Evolutionary conservation across 2,113 vertebrate species (phyloP), one percentile per base, ranked within the genome.

Genomic region (Oryzias woworae): DNA sequence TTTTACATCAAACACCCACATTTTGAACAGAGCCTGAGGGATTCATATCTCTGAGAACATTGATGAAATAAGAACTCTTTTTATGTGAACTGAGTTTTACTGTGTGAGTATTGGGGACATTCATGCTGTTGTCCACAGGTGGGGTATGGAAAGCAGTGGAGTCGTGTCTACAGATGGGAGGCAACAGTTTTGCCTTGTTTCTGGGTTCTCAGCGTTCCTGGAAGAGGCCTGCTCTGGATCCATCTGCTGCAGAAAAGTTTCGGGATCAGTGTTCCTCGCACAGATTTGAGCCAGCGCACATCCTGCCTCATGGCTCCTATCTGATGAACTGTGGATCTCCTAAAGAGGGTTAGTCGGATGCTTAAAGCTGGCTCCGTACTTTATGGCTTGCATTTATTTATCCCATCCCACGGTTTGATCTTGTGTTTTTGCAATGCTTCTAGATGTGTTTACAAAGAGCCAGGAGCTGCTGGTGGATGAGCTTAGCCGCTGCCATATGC

Each of bases 291-390:
- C 75, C 90, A 1, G 66, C 67, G 42, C 85, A 91, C 69, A 91
- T 94, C 61, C 51, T 94, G 28, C 92, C 92, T 10, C 92, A 94
- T 31, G 92, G 92, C 16, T 92, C 92, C 46, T 93, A 94, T 76
- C 83, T 94, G 64, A 92, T 93, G 90, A 94, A 94, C 83, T 92
- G 92, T 52, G 92, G 92, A 16, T 93, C 92, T 45, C 92, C 92
- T 26, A 93, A 91, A 69, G 72, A 88, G 15, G 92, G 92, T 94
- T 47, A 20, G 82, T 82, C 23, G 4, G 43, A 44, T 47, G 13
- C 17, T 20, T 4, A 47, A 41, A 16, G 26, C 26, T 28, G 1
- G 26, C 26, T 28, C 26, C 26, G 36, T 18, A 14, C 13, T 20
- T 10, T 7, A 1, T 47, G 46, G 18, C 12, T 54, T 41, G 28